Evolutionary conservation across 2,888 invertebrate genomes (phyloP), one percentile per base, ranked within the genome.

Genomic region (Megastigmus dorsalis): DNA sequence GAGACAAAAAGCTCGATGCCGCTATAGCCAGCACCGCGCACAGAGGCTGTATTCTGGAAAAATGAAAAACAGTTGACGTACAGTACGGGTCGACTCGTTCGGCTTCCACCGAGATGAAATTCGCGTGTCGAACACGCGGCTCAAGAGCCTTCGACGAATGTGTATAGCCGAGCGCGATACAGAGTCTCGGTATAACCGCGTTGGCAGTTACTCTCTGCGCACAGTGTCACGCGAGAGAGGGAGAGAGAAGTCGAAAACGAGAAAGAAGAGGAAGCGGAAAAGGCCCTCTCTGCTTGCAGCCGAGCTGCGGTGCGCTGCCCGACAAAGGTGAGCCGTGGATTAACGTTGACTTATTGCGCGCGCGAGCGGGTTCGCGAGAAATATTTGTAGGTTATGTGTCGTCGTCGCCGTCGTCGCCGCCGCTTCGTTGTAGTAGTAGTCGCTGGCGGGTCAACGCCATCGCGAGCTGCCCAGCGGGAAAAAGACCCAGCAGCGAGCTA

Each of bases 311-410:
- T n/a, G 18, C 26, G 28, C 30, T 20, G 30, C 15, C 20, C 48
- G 57, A 50, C 38, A 52, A 59, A 72, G 59, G 50, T 43, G 41
- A 74, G 57, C 30, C 74, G 54, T 71, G 82, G 81, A 83, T 83
- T 82, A 82, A 80, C 79, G 81, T 80, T 82, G 81, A 83, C 81
- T 82, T 80, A 81, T 81, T 77, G 80, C 77, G 57, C 69, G 65
- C 38, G 69, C 15, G n/a, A 26, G 30, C 50, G 45, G 26, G n/a
- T 36, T 36, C 28, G 65, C 74, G 76, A 79, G 80, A 81, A 82
- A 82, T 83, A 83, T 85, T 83, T 83, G 83, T 83, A 82, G 84
- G 83, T 86, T 84, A 84, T 80, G 80, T 55, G 50, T 50, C 45
- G 60, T 7, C 68, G 59, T 28, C 50, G 33, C n/a, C n/a, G 1